These are phyloP conservation scores for Catharus ustulatus DNA, from an alignment of 2,797 vertebrate genomes.

Conservation along the genomic window DNA sequence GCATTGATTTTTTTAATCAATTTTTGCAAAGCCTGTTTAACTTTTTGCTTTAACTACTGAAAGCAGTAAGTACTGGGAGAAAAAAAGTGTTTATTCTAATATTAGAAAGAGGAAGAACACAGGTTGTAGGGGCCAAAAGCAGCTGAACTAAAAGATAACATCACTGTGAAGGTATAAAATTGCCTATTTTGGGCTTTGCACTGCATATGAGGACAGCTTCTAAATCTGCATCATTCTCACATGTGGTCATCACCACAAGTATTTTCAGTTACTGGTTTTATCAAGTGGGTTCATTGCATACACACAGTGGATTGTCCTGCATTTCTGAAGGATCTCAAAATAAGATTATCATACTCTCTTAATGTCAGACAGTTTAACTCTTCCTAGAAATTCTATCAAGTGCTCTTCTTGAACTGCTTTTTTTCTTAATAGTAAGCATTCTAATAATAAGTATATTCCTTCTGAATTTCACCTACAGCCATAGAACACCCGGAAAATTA, in stretches of 20 bases:
- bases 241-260: background rate
- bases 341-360: background rate
- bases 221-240: slow-evolving; percentile 1
- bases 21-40: slow-evolving; percentile 6
- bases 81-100: background rate
- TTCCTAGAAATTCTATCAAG: background rate
- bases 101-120: background rate
- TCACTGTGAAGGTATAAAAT: background rate
- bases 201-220: background rate
- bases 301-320: background rate
- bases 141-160: background rate
- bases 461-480: background rate
- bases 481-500: background rate
- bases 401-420: background rate
- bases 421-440: background rate
- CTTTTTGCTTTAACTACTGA: background rate
- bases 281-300: background rate
- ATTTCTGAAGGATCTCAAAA: background rate
- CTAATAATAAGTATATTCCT: background rate
- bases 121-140: background rate
- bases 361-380: background rate
- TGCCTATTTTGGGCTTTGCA: background rate
- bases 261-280: background rate
- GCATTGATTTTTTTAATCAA: background rate
- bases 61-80: background rate